Conservation (phyloP, 2,888 invertebrate species). For the Entomobrya multifasciata region DNA sequence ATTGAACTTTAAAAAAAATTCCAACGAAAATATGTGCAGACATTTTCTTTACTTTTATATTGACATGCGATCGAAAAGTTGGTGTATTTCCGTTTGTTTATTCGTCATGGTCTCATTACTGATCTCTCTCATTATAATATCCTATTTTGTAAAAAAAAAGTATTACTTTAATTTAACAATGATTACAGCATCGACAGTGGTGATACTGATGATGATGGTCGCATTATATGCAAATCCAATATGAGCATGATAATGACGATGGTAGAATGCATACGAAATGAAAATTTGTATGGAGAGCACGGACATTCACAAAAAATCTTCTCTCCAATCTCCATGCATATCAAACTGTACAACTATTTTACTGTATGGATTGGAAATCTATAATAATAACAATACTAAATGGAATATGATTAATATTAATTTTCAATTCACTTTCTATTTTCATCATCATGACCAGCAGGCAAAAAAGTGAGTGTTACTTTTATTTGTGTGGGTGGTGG, state of each 20-base stretch:
- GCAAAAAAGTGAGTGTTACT: too few relatives aligned
- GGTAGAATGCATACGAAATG: not conserved
- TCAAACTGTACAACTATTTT: too few relatives aligned
- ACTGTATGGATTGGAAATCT: not conserved
- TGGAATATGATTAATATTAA: not conserved
- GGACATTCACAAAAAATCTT: not conserved
- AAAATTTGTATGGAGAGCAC: not conserved
- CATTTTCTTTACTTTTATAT: too few relatives aligned
- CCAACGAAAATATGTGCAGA: too few relatives aligned
- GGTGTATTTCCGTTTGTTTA: slow-evolving; percentile 2
- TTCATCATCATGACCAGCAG: slow-evolving; percentile 12
- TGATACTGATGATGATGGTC: slow-evolving; percentile 17
- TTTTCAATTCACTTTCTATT: slow-evolving; percentile 51
- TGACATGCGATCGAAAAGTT: too few relatives aligned
- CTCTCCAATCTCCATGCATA: too few relatives aligned
- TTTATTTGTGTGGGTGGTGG: slow-evolving; percentile 2
- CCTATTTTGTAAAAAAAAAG: too few relatives aligned
- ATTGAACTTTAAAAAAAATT: too few relatives aligned
- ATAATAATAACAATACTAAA: too few relatives aligned
- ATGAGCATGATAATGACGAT: not conserved
- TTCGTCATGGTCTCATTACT: slow-evolving; percentile 15
- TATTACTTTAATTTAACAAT: slow-evolving; percentile 10
- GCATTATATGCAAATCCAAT: slow-evolving; percentile 41
- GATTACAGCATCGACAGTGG: not conserved
- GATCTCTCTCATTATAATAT: not conserved